These are phyloP conservation scores for Eupristina koningsbergeri DNA, from an alignment of 1,140 invertebrate genomes.

Conservation along the genomic window DNA sequence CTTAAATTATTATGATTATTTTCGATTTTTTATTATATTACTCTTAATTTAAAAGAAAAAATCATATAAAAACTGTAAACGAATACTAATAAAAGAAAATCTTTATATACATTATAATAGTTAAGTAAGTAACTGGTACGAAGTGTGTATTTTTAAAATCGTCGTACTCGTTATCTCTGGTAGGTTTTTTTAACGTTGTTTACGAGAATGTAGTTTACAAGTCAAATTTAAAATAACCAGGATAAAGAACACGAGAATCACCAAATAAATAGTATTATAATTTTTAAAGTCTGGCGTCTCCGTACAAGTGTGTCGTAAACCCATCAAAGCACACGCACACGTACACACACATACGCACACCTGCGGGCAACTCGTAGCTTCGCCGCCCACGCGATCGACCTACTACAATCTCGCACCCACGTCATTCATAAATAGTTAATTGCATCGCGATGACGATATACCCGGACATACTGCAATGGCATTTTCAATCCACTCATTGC, in stretches of 20 bases:
- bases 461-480: conserved; percentile 7
- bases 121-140: no score
- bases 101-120: no score
- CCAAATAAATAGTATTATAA: no score
- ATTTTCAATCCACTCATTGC: not conserved
- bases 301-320: conserved; percentile 14
- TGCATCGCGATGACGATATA: conserved; percentile 57
- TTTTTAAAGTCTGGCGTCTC: not conserved
- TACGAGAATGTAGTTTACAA: no score
- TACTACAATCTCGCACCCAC: conserved; percentile 64
- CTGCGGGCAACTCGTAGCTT: not conserved
- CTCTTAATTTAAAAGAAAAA: no score
- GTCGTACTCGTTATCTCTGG: no score
- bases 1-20: not conserved
- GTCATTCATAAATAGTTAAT: conserved; percentile 65
- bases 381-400: conserved; percentile 53
- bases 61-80: not conserved
- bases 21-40: no score
- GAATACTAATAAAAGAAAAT: no score
- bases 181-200: no score
- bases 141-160: not conserved
- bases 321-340: conserved; percentile 1
- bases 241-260: no score
- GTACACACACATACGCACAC: not conserved
- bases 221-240: no score